Base-by-base conservation (phyloP, 2,888 invertebrate species). In the Rugalucina vietnamica region DNA sequence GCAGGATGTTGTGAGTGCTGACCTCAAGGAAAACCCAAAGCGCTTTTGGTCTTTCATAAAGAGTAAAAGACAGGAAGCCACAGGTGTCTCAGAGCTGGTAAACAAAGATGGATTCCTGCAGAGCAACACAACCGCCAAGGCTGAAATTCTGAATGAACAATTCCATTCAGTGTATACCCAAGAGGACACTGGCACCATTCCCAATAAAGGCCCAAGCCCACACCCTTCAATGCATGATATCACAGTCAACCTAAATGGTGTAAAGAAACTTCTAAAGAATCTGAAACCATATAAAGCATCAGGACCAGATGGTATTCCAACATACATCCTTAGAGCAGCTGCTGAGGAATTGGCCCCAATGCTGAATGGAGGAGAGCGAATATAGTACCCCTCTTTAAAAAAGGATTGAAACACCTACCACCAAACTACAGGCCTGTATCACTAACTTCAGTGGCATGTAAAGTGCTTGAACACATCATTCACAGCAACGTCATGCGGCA, bases 21-120 rank as follows among this genome's bases (percentile, higher is more conserved):
- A 65, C 65, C 18, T 8, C 2, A 65, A 34, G 21, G 34, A 34
- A 32, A 65, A 18, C 34, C 34, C 71, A 14, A 79, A 79, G 27
- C 49, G 72, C 21, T 79, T 79, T 37, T 79, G 79, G 79, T 21
- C 79, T 37, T 72, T 43, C 60, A 79, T 79, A 27, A 79, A 79
- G 24, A 37, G 34, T 49, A 79, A 79, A 37, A 36, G 27, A 27
- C 60, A 57, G 27, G 79, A 72, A n/a, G 50, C 72, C 4, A 69
- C 43, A n/a, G 57, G 37, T 3, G 54, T 79, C 27, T 50, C 71
- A 24, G 54, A 50, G 10, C 43, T 79, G 43, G 12, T 29, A 37
- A 71, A 72, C 36, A 29, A 72, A 4, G 34, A 65, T 32, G 79
- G 72, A 32, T 50, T 54, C n/a, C 32, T 79, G n/a, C 50, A 57